A percentile compares a stretch with the other conserved stretches of the same genome.
These are phyloP conservation scores for Lordiphosa mommai DNA, from an alignment of 1,140 invertebrate genomes.

Conservation along the genomic window DNA sequence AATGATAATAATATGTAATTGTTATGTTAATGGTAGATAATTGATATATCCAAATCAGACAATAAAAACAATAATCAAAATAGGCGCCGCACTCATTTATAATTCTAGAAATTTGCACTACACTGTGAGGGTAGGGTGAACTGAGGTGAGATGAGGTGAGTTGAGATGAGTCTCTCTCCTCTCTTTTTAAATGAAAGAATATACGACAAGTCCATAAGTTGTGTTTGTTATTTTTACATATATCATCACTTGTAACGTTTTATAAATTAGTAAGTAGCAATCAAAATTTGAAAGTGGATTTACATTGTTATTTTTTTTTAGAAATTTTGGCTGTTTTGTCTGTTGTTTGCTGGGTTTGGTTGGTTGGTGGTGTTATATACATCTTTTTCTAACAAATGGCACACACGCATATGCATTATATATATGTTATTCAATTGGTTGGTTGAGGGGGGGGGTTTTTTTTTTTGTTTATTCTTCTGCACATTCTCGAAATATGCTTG, in stretches of 20 bases:
- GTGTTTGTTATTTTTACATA: too few relatives aligned
- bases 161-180: not conserved
- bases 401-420: conserved; percentile 49
- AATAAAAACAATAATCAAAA: not conserved
- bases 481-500: conserved; percentile 6
- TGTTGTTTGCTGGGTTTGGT: not conserved
- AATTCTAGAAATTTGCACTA: not conserved
- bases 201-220: too few relatives aligned
- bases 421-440: conserved; percentile 12
- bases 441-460: not conserved
- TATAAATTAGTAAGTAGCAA: too few relatives aligned
- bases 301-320: too few relatives aligned
- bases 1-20: conserved; percentile 28
- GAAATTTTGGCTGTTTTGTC: not conserved
- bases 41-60: too few relatives aligned
- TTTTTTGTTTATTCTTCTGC: not conserved
- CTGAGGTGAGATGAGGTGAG: not conserved
- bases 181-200: too few relatives aligned
- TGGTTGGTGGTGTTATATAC: conserved; percentile 1
- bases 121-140: not conserved
- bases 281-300: too few relatives aligned
- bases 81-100: too few relatives aligned
- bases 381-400: conserved; percentile 41
- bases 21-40: conserved; percentile 13
- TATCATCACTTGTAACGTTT: too few relatives aligned